These are phyloP conservation scores for Andrena minutula DNA, from an alignment of 2,888 invertebrate genomes.

Conservation along the genomic window DNA sequence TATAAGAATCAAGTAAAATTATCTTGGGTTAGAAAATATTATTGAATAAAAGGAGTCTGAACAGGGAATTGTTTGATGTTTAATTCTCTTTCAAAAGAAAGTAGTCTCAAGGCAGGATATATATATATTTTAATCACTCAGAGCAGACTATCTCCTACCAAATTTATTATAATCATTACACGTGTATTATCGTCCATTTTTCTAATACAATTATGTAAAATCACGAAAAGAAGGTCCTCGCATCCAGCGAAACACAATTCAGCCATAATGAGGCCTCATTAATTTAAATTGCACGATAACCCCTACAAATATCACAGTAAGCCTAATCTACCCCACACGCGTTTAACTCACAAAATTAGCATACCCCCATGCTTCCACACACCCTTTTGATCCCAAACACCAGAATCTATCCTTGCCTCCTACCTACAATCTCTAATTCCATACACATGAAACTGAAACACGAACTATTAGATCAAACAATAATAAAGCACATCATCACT, in stretches of 20 bases:
- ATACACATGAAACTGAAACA: too few species aligned
- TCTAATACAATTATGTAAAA: not conserved
- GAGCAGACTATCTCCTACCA: too few species aligned
- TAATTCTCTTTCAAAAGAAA: too few species aligned
- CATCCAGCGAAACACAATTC: not conserved
- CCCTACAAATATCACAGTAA: constrained; percentile 42
- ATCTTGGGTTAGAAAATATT: too few species aligned
- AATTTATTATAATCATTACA: too few species aligned
- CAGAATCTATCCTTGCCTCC: constrained; percentile 1
- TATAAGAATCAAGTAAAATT: not conserved
- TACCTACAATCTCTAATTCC: not conserved
- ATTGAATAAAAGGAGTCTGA: too few species aligned
- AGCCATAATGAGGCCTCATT: constrained; percentile 35
- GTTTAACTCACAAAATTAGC: constrained; percentile 43
- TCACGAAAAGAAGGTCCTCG: not conserved
- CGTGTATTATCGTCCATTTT: too few species aligned
- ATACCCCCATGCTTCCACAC: constrained; percentile 37
- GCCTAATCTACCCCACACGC: constrained; percentile 52
- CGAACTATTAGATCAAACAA: too few species aligned
- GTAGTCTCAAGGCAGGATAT: too few species aligned
- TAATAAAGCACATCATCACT: too few species aligned
- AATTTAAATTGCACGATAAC: constrained; percentile 57
- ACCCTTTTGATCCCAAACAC: constrained; percentile 25
- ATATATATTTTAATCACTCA: too few species aligned
- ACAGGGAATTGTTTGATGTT: not conserved